phyloP scores from a whole-genome alignment of 1,140 invertebrate genomes.

The Drosophila erecta region DNA sequence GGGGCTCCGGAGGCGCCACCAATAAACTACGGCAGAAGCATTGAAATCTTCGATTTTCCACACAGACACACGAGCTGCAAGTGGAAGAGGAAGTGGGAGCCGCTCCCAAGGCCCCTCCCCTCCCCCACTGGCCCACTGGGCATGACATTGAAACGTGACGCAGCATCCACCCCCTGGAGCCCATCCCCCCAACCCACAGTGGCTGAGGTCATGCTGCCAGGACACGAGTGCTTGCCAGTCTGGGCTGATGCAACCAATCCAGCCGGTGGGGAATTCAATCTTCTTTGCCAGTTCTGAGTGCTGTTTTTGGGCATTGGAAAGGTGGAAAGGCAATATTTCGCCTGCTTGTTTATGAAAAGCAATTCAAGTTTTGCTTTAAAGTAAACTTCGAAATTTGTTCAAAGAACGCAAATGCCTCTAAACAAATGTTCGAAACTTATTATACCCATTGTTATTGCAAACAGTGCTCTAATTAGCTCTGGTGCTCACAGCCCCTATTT shows the following conservation, averaged over 20 bases:
- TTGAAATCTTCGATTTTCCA: slow-evolving; percentile 75
- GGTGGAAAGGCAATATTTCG: background rate
- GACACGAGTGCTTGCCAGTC: slow-evolving; percentile 27
- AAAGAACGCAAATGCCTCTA: no score
- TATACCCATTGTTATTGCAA: background rate
- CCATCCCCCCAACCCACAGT: slow-evolving; percentile 17
- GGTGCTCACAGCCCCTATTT: background rate
- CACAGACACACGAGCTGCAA: slow-evolving; percentile 34
- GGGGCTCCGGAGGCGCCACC: slow-evolving; percentile 36
- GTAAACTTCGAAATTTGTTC: background rate
- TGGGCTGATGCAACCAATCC: slow-evolving; percentile 19
- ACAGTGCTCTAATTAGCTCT: background rate
- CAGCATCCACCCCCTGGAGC: slow-evolving; percentile 32
- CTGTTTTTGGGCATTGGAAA: background rate
- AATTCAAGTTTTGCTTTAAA: background rate
- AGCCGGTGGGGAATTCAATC: background rate
- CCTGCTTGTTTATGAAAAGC: background rate
- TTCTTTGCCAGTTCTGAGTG: background rate
- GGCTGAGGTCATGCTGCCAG: slow-evolving; percentile 57
- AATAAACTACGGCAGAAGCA: slow-evolving; percentile 55
- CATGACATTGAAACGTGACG: slow-evolving; percentile 77
- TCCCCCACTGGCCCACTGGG: slow-evolving; percentile 27
- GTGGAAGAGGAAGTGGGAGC: background rate
- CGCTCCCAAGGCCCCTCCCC: slow-evolving; percentile 20
- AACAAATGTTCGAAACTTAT: background rate